These are phyloP conservation scores for Scyliorhinus canicula DNA, from an alignment of 2,797 vertebrate genomes.

Conservation along the genomic window DNA sequence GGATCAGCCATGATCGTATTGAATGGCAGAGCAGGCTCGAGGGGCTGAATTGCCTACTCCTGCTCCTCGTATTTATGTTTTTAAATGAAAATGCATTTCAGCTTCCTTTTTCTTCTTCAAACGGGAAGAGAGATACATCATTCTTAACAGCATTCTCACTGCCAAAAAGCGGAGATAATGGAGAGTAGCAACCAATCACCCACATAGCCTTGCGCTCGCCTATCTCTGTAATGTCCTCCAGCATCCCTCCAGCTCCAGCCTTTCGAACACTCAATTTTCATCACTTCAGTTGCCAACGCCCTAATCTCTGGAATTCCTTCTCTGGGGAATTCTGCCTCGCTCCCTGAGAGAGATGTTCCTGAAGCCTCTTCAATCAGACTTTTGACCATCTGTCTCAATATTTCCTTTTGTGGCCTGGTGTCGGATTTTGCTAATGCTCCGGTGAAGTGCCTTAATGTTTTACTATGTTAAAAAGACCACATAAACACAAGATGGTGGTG, in stretches of 20 bases:
- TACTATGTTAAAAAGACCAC: too few species aligned
- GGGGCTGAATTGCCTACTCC: too few species aligned
- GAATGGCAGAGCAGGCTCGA: too few species aligned
- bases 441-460: too few species aligned
- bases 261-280: too few species aligned
- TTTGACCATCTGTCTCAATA: background rate
- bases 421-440: background rate
- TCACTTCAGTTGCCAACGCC: too few species aligned
- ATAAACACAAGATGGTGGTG: background rate
- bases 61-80: too few species aligned
- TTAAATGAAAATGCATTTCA: background rate
- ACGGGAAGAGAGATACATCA: background rate
- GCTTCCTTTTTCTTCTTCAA: background rate
- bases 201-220: background rate
- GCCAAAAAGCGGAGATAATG: background rate
- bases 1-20: too few species aligned
- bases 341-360: background rate
- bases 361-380: background rate
- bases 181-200: background rate
- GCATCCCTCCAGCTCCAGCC: too few species aligned
- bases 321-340: background rate
- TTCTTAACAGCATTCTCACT: background rate
- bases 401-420: background rate
- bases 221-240: background rate
- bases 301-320: background rate